Evolutionary conservation across 1,140 invertebrate genomes (phyloP).

Genomic region (Saccostrea glomerata): DNA sequence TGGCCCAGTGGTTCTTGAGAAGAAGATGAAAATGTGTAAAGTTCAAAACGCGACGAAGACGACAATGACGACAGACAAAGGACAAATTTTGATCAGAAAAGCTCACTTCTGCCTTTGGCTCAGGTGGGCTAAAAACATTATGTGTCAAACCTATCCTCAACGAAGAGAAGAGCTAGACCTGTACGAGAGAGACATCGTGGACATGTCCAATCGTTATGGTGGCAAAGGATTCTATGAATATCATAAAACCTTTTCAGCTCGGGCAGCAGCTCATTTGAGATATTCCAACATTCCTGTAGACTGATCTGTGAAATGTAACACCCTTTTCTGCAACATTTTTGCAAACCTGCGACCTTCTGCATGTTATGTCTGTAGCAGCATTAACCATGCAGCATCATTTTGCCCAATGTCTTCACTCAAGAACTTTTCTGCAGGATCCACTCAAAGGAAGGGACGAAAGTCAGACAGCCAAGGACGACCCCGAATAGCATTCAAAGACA

Average conservation of each 20-base stretch:
- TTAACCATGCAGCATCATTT: not conserved
- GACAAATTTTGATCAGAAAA: too few relatives aligned
- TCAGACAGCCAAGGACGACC: not conserved
- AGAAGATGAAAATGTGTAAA: too few relatives aligned
- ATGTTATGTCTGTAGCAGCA: not conserved
- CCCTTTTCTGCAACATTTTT: conserved; percentile 39
- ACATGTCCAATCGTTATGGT: too few relatives aligned
- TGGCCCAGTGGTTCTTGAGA: too few relatives aligned
- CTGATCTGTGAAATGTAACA: conserved; percentile 40
- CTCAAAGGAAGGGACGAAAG: not conserved
- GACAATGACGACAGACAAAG: too few relatives aligned
- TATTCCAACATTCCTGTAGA: conserved; percentile 32
- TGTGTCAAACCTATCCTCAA: too few relatives aligned
- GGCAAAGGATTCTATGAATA: conserved; percentile 1
- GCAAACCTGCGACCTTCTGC: not conserved
- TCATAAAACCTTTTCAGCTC: conserved; percentile 24
- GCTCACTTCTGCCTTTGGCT: too few relatives aligned
- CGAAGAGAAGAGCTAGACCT: too few relatives aligned
- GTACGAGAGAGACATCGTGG: too few relatives aligned
- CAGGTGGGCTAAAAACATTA: too few relatives aligned
- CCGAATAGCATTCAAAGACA: not conserved
- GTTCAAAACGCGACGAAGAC: too few relatives aligned
- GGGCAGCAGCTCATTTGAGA: conserved; percentile 24
- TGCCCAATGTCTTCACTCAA: not conserved
- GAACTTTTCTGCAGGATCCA: too few relatives aligned